Evolutionary conservation across 2,888 invertebrate genomes (phyloP), one percentile per base, ranked within the genome.

Genomic region (Microdon myrmicae): DNA sequence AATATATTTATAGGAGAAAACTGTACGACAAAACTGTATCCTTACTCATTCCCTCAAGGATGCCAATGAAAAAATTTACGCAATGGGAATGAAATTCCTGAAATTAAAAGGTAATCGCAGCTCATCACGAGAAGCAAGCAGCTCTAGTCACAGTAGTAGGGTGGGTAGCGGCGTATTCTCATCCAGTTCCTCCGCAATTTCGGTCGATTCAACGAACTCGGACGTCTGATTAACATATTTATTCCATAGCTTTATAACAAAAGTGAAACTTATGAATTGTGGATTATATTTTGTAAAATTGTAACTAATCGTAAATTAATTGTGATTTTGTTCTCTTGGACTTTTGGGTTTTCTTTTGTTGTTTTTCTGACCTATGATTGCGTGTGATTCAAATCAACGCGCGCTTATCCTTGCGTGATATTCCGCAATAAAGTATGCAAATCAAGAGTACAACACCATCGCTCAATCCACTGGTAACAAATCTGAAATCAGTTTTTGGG

Each of bases 51-150:
- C 70, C 2, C 49, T 71, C 3, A 69, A 69, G 31, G 71, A 72
- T 60, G 71, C 70, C 2, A 71, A 73, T 45, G 68, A 69, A 35
- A 71, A 71, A 59, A 71, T 72, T 28, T 71, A 71, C 44, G 58
- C 67, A 37, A 72, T 72, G 68, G 71, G 72, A 39, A 68, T 72
- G 67, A 72, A 72, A 38, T 73, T 71, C 61, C 58, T 72, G 8
- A 71, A 71, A 49, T 39, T 72, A 23, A 71, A 70, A 61, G 20
- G 6, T 28, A 47, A 55, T 39, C 55, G 55, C 7, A 17, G 16
- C 7, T 22, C 39, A 23, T 47, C 47, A 55, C 55, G 47, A 55
- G 39, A 55, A 3, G 16, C 28, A 10, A 34, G 39, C 47, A 17
- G 20, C 22, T 22, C 14, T 17, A 20, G 28, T 3, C 10, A 17